Conservation (phyloP, 2,888 invertebrate species). For the Corythucha ciliata region DNA sequence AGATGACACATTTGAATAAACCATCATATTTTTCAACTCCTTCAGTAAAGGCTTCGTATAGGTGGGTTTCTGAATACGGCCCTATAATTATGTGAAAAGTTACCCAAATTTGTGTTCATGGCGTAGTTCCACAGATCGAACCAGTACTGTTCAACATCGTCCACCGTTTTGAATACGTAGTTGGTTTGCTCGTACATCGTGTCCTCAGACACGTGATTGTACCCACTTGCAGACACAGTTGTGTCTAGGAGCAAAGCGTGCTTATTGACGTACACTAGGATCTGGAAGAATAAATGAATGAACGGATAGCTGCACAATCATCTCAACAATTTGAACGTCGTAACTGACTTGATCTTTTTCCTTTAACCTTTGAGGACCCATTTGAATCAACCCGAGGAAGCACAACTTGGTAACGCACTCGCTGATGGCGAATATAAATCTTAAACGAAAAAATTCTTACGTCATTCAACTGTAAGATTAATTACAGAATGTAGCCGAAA, state of each 20-base stretch:
- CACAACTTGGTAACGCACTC: conserved; percentile 51
- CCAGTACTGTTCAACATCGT: conserved; percentile 57
- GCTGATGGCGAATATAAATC: conserved; percentile 51
- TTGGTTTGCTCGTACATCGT: conserved; percentile 48
- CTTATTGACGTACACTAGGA: conserved; percentile 57
- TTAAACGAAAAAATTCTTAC: conserved; percentile 33
- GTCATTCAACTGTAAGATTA: too few species aligned
- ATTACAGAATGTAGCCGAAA: too few species aligned
- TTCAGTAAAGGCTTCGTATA: conserved; percentile 1
- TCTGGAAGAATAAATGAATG: conserved; percentile 37
- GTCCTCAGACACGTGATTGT: conserved; percentile 48
- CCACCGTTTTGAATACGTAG: conserved; percentile 48
- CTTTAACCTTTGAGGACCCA: conserved; percentile 53
- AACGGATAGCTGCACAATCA: not conserved
- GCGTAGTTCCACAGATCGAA: conserved; percentile 57
- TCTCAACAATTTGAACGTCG: not conserved
- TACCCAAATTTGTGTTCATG: conserved; percentile 55
- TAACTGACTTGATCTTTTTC: conserved; percentile 55
- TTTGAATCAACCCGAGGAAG: conserved; percentile 58
- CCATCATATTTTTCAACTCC: conserved; percentile 35
- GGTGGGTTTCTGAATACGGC: not conserved
- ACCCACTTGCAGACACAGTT: conserved; percentile 51
- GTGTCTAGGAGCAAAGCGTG: conserved; percentile 56
- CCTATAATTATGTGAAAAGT: conserved; percentile 26
- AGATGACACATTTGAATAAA: not conserved